Evolutionary conservation across 2,888 invertebrate genomes (phyloP), one percentile per base, ranked within the genome.

Genomic region (Volucella inanis): DNA sequence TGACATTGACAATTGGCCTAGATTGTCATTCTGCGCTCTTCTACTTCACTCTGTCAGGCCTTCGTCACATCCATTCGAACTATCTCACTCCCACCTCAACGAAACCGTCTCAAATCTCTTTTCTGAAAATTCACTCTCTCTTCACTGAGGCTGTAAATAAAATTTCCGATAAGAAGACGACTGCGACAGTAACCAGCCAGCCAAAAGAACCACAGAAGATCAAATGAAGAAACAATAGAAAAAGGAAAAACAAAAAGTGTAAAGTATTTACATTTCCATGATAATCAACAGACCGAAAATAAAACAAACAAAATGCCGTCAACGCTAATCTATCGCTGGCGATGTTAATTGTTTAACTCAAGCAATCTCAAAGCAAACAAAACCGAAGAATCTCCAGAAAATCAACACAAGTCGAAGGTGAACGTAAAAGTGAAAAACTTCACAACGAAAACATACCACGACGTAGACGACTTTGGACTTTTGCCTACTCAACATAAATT

Each of bases 111-210:
- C 38, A 10, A 38, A 57, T 68, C 67, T 62, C 22, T 47, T 14
- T 54, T 62, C 47, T 62, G 15, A n/a, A 22, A 31, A 31, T 31
- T 54, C 38, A 18, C 41, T 15, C 52, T 61, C 67, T 62, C 38
- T 61, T 41, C 54, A 52, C 50, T 54, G 22, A 50, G 52, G 72
- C 76, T 71, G 67, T 81, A 85, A 85, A 85, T 81, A 81, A 85
- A 85, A 85, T 85, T 81, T 85, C 68, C 85, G 85, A 85, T 85
- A 85, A 85, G 81, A 81, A 67, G 47, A 80, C 79, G 39, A 76
- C 84, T 22, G 72, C 81, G 59, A 59, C 62, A 31, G 38, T 38
- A 45, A 47, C 74, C 6, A 31, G 54, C 59, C 68, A 70, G 47
- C 61, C 8, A n/a, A 41, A 3, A 41, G 50, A 72, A 71, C 9